A percentile compares a stretch with the other conserved stretches of the same genome.
These are phyloP conservation scores for Anoura caudifer DNA, from an alignment of 2,113 vertebrate genomes.

Conservation along the genomic window DNA sequence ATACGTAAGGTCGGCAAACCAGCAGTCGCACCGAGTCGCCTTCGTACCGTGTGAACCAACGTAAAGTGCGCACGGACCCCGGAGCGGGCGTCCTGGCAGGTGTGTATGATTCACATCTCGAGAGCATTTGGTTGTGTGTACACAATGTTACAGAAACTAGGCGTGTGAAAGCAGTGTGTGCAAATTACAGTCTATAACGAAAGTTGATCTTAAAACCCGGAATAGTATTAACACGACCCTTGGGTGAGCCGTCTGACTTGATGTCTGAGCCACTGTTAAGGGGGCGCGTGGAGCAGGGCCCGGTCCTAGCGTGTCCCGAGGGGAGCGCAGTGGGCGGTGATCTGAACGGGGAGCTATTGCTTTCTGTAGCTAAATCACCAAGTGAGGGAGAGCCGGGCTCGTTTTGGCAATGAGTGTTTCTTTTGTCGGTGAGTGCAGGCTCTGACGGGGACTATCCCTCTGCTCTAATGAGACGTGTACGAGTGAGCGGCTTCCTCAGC, in stretches of 20 bases:
- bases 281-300: slow-evolving; percentile 76
- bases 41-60: slow-evolving; percentile 82
- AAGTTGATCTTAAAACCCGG: slow-evolving; percentile 86
- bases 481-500: slow-evolving; percentile 60
- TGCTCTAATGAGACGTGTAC: slow-evolving; percentile 48
- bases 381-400: slow-evolving; percentile 55
- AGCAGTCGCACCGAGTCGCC: slow-evolving; percentile 86
- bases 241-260: slow-evolving; percentile 75
- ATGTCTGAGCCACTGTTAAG: slow-evolving; percentile 72
- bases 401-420: slow-evolving; percentile 39
- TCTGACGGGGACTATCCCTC: slow-evolving; percentile 55
- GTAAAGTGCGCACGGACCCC: slow-evolving; percentile 81
- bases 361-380: slow-evolving; percentile 69
- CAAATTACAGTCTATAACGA: slow-evolving; percentile 89
- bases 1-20: slow-evolving; percentile 84
- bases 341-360: slow-evolving; percentile 79
- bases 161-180: slow-evolving; percentile 85
- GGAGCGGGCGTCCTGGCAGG: slow-evolving; percentile 84
- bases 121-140: slow-evolving; percentile 86
- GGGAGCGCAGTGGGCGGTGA: slow-evolving; percentile 53
- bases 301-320: slow-evolving; percentile 60
- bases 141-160: slow-evolving; percentile 89
- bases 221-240: slow-evolving; percentile 71
- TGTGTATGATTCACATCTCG: slow-evolving; percentile 89
- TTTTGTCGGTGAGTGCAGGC: slow-evolving; percentile 50